Evolutionary conservation across 30 jellyfish, hydroid and myxozoan genomes (phyloP), one percentile per base, ranked within the genome.

Genomic region (Hydra vulgaris): DNA sequence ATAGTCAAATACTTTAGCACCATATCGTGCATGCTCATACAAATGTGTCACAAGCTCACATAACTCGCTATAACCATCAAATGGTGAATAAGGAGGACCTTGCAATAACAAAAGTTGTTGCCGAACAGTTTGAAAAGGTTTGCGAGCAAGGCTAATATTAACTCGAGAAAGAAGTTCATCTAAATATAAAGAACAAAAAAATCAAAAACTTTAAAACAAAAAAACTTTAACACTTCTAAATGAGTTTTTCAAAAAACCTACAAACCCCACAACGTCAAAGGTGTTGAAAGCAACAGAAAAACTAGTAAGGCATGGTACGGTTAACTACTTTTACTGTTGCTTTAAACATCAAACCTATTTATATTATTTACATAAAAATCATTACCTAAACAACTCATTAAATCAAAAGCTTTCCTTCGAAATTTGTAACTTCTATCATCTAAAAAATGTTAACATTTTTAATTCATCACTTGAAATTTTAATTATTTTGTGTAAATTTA

Each of bases 1-100:
- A 15, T 15, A 3, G 75, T n/a, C 7, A 68, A 20, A 71, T 71
- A 83, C 90, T 71, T 84, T 83, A 5, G 87, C 72, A 0, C 98
- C 95, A 71, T 87, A 92, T 20, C 98, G 73, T 0, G 98, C 96
- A 81, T 92, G 98, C 55, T 92, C 96, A 56, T 92, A 92, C 23
- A 76, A 72, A 17, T 66, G 54, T 18, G 85, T 86, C 15, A 92
- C 96, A 17, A 86, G 54, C 21, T 85, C 87, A 77, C 98, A 92
- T 0, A 92, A 88, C 18, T 87, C 94, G 27, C 85, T 88, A 27
- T 90, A 79, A 15, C 71, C 90, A 18, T 83, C 71, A 80, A 92
- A 92, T n/a, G 98, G 98, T 21, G 98, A 94, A 74, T 85, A 92
- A 1, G 98, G 98, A 15, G 95, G 98, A 23, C 71, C 74, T 66